Percentiles rank a stretch among this genome's conserved stretches.
Conservation (phyloP, 2,113 vertebrate genomes). For the Morone chrysops region DNA sequence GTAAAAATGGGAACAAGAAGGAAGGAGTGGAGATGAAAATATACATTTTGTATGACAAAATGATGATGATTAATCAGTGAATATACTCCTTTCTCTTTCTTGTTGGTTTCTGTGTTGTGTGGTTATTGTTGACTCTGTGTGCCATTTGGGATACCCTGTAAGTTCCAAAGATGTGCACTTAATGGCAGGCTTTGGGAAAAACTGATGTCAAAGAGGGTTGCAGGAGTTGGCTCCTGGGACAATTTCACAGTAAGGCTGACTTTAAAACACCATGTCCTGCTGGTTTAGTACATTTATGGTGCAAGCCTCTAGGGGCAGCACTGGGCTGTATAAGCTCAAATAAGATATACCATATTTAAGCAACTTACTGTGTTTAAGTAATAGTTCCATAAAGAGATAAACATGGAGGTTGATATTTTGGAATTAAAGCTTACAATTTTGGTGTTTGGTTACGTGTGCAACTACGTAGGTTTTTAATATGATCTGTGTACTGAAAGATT, state of each 20-base stretch:
- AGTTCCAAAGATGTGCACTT: not conserved
- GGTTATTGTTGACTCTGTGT: not conserved
- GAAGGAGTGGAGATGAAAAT: not conserved
- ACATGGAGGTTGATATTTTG: too few species aligned
- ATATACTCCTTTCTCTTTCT: not conserved
- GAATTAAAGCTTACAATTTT: not conserved
- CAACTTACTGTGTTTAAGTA: not conserved
- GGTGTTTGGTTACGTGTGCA: not conserved
- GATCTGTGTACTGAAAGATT: not conserved
- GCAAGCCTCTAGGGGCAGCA: not conserved
- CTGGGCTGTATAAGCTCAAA: not conserved
- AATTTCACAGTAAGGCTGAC: not conserved
- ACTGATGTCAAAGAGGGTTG: not conserved
- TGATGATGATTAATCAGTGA: too few species aligned
- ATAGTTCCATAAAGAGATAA: not conserved
- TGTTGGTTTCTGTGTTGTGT: not conserved
- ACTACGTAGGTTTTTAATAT: not conserved
- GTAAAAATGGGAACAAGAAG: constrained; percentile 40
- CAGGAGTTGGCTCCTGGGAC: not conserved
- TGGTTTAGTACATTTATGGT: not conserved
- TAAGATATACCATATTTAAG: not conserved
- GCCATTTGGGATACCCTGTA: not conserved
- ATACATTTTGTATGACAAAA: not conserved
- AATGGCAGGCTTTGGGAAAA: not conserved
- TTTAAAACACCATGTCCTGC: not conserved